Base-by-base conservation (phyloP, 35 echinoderm and acorn worm genomes). In the Holothuria glaberrima region DNA sequence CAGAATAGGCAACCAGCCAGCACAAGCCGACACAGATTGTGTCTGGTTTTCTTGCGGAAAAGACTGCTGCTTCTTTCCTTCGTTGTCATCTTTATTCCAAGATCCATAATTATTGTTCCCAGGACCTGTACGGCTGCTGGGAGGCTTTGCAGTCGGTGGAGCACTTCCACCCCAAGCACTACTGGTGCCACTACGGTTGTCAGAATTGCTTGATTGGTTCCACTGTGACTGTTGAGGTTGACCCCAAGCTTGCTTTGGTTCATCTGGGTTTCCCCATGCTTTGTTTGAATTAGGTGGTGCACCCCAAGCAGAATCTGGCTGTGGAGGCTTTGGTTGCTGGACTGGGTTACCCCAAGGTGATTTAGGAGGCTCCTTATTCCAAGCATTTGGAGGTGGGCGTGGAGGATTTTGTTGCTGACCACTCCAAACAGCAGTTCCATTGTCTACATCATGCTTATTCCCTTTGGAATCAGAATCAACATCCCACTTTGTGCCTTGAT, bases 371-470 rank as follows among this genome's bases (percentile, higher is more conserved):
- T 68, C 64, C n/a, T 20, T 68, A 68, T 68, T 68, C 64, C 64
- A 68, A 68, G 64, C 64, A 68, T 68, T 68, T 68, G 64, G 64
- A 68, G 64, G 64, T 68, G 64, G 64, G 19, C 64, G 64, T 20
- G 64, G 64, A 20, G 64, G 64, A 20, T 68, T 68, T 68, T 68
- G 64, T 68, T 68, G 64, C 64, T 68, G 64, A 20, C 19, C 19
- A 68, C 64, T 76, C 95, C 95, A 97, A 29, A 83, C 94, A 67
- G 91, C 83, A 24, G 89, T 94, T 13, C 92, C 92, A 68, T 82
- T 79, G 57, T 97, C 92, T 19, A 52, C 48, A 68, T 25, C 59
- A 20, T 59, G 87, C 25, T 25, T 68, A 36, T 9, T 31, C 69
- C 24, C 63, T 87, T 45, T 68, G 31, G 46, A 58, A 27, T 61